A percentile compares a stretch with the other conserved stretches of the same genome.
Evolutionary conservation across 2,113 vertebrate species (phyloP).

Genomic region (Myrmophylax atrothorax): DNA sequence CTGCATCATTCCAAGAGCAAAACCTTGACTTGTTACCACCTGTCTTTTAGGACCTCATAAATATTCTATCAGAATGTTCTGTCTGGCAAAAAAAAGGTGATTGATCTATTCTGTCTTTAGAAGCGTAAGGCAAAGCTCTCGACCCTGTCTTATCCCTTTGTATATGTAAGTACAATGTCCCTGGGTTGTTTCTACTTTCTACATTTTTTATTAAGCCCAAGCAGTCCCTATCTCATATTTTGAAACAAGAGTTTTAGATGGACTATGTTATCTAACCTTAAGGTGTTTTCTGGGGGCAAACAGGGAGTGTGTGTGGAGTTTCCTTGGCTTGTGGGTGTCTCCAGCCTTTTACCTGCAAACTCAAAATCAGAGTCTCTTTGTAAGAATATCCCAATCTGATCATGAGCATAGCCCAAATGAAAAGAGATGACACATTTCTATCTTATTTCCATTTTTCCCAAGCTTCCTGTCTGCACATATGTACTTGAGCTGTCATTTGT

Average conservation of each 20-base stretch:
- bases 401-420: neutral
- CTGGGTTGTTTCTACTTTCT: neutral
- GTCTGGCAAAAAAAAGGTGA: neutral
- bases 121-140: conserved; percentile 71
- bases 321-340: neutral
- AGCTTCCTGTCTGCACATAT: neutral
- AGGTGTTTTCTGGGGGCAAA: neutral
- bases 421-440: neutral
- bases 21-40: neutral
- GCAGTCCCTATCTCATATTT: neutral
- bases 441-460: neutral
- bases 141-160: conserved; percentile 73
- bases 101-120: neutral
- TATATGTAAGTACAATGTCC: conserved; percentile 70
- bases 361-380: neutral
- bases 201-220: neutral
- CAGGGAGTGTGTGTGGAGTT: neutral
- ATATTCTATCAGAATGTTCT: neutral
- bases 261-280: neutral
- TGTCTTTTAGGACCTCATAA: conserved; percentile 15
- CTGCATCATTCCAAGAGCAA: neutral
- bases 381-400: neutral
- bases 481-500: neutral
- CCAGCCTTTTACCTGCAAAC: neutral
- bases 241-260: neutral